Base-by-base conservation (phyloP, 2,113 vertebrate species). In the Cyanoliseus patagonus region DNA sequence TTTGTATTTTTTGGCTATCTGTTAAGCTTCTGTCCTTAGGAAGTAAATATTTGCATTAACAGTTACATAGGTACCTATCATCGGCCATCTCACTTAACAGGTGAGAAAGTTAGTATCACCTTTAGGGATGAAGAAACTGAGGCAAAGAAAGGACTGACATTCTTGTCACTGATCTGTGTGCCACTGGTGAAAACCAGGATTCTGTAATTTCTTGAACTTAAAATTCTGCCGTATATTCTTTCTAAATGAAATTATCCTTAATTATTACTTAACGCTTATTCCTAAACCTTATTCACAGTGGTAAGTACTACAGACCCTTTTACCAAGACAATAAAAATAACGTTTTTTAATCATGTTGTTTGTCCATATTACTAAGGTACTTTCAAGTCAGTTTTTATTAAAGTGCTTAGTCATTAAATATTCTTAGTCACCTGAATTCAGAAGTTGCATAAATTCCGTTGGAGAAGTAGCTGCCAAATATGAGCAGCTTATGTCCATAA, bases 371-470 rank as follows among this genome's bases (percentile, higher is more conserved):
- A 41, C 17, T 31, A 49, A 44, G 63, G 42, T 76, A 24, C 30
- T 87, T 96, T 96, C 91, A 96, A 94, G 80, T 92, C 72, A 92
- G 52, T 96, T 92, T 90, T 51, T 47, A 88, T 79, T 97, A 92
- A 98, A 98, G 94, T 97, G 96, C 95, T 78, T 47, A 63, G 47
- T 74, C 79, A 59, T 92, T 59, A 74, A 8, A 83, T 85, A 70
- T 86, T 76, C 81, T 91, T 37, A 90, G 51, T 61, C 81, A 83
- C 73, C 46, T 92, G 77, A 84, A 87, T 83, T 91, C 7, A 80
- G 75, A 94, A 95, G 81, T 83, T 69, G 51, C 8, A 39, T 37
- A 13, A 81, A 78, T 30, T 41, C 72, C 66, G 76, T 90, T 41
- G 89, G 55, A 90, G 35, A 73, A 62, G 33, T 73, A 87, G 78